Evolutionary conservation across 2,113 vertebrate species (phyloP), one percentile per base, ranked within the genome.

Genomic region (Nycticebus coucang): DNA sequence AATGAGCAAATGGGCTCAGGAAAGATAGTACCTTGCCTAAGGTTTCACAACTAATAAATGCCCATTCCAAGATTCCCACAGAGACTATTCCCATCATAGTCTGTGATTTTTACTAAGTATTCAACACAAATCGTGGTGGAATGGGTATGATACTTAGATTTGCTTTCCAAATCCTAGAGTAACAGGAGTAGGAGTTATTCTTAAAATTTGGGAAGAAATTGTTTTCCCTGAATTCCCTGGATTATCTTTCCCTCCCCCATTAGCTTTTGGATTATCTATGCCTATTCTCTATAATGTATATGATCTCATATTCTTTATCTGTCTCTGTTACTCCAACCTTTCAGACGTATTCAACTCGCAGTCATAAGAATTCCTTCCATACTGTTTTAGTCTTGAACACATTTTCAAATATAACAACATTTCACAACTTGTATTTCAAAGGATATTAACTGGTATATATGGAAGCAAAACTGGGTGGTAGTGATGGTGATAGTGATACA

Each of bases 81-180:
- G 50, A 81, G 19, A 26, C 64, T 41, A 41, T 18, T 78, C n/a
- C 53, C 6, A 30, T 81, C 50, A 85, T 19, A 50, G 24, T 59
- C 2, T 35, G 18, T 89, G 62, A 75, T 37, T 89, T 93, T 89
- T 82, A 86, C 33, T 71, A 95, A 95, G 21, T 53, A 57, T 45
- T 86, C 55, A 94, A 75, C n/a, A 87, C 90, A 96, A 84, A 33
- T 45, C 45, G n/a, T 19, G 24, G 78, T 87, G 57, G 22, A 75
- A 89, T 78, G n/a, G 30, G 37, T 11, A 59, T 22, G 18, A 69
- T 30, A 88, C 4, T 86, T 11, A 80, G 41, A 62, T 89, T 69
- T 82, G 45, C 55, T 89, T 92, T 57, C 45, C 13, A 79, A 79
- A 90, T 17, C 17, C 5, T 71, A 87, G 22, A 75, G 37, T 60